phyloP scores from a whole-genome alignment of 2,888 invertebrate species.

The Creontiades dilutus region DNA sequence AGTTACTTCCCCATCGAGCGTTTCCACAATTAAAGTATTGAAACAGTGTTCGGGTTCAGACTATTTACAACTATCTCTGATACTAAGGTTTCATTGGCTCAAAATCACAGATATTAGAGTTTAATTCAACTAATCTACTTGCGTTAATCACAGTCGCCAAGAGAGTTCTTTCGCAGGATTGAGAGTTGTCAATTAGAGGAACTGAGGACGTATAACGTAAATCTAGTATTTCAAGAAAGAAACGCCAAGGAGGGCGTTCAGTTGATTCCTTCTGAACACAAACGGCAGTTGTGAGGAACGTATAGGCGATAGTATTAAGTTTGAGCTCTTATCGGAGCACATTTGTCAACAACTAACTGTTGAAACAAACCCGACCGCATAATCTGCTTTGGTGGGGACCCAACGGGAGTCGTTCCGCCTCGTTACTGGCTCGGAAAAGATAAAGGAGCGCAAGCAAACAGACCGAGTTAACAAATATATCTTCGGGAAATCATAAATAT shows the following conservation, averaged over 20 bases:
- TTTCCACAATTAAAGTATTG: too few relatives aligned
- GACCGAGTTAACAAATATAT: constrained; percentile 43
- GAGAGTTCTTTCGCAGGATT: too few relatives aligned
- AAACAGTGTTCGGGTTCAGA: too few relatives aligned
- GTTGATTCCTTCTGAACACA: not conserved
- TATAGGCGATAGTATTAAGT: constrained; percentile 20
- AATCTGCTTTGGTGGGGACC: not conserved
- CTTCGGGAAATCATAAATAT: constrained; percentile 68
- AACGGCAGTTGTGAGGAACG: constrained; percentile 18
- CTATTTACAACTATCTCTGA: too few relatives aligned
- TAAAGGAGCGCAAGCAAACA: constrained; percentile 47
- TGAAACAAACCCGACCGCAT: constrained; percentile 37
- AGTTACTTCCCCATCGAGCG: too few relatives aligned
- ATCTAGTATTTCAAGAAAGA: constrained; percentile 1
- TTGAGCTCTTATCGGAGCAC: not conserved
- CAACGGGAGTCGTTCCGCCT: constrained; percentile 4
- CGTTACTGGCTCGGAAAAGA: constrained; percentile 54
- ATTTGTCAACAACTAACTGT: constrained; percentile 41
- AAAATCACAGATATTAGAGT: too few relatives aligned
- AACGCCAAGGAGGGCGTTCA: not conserved
- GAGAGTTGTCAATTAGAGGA: too few relatives aligned
- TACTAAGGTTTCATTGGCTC: too few relatives aligned
- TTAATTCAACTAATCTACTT: too few relatives aligned
- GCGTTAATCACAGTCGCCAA: too few relatives aligned
- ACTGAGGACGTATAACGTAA: not conserved